Percentiles rank a stretch among this genome's conserved stretches.
Evolutionary conservation across 2,797 vertebrate species (phyloP).

Genomic region (Antennarius maculatus): DNA sequence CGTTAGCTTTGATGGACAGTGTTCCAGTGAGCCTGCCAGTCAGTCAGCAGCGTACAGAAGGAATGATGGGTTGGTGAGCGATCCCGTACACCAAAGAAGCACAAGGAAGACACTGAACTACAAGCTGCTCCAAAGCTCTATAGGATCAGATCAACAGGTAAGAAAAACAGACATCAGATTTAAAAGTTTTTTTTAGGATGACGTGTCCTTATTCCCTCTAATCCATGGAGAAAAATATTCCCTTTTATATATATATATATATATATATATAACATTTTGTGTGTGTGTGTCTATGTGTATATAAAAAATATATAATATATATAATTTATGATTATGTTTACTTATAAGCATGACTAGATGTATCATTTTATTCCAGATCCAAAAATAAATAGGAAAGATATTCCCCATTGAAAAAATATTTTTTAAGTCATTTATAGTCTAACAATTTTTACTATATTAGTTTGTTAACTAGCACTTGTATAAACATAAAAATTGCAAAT

Average conservation of each 20-base stretch:
- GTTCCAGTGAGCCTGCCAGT: conserved; percentile 69
- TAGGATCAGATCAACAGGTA: conserved; percentile 61
- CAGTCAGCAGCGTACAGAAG: conserved; percentile 36
- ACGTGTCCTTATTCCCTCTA: no score
- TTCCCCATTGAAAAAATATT: no score
- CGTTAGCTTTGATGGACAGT: conserved; percentile 72
- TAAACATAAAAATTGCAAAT: no score
- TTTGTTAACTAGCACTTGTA: neutral
- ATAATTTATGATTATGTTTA: no score
- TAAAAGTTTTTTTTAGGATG: neutral
- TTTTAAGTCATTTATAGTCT: neutral
- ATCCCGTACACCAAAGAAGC: conserved; percentile 55
- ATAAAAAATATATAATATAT: no score
- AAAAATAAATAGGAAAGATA: neutral
- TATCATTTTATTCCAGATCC: neutral
- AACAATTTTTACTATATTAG: neutral
- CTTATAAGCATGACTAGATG: neutral
- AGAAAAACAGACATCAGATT: conserved; percentile 29
- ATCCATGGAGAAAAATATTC: no score
- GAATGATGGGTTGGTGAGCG: conserved; percentile 50
- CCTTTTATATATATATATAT: no score
- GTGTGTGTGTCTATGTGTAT: no score
- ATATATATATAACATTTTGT: no score
- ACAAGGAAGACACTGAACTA: conserved; percentile 59
- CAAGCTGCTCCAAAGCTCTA: conserved; percentile 16